Conservation (phyloP, 2,797 vertebrate genomes). For the Toxotes lorentzi region DNA sequence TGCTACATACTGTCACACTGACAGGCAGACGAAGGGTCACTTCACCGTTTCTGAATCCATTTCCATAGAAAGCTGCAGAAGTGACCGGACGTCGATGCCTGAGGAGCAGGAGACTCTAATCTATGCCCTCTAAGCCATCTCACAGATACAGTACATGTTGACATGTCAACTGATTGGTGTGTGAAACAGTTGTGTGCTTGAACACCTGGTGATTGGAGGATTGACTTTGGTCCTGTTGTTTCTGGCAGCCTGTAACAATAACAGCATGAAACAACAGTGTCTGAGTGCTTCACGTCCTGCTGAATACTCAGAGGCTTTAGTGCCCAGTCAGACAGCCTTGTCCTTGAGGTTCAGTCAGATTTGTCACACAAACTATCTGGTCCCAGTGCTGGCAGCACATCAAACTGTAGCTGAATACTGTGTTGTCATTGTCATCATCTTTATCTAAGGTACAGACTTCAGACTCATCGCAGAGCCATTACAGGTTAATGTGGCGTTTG, state of each 20-base stretch:
- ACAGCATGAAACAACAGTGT: slow-evolving; percentile 57
- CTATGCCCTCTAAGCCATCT: slow-evolving; percentile 48
- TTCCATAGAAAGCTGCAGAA: slow-evolving; percentile 39
- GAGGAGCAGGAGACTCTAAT: slow-evolving; percentile 37
- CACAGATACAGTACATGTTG: slow-evolving; percentile 65
- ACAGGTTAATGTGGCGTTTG: slow-evolving; percentile 40
- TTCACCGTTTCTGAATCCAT: slow-evolving; percentile 45
- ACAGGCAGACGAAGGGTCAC: slow-evolving; percentile 48
- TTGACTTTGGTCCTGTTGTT: slow-evolving; percentile 63
- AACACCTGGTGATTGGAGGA: slow-evolving; percentile 59
- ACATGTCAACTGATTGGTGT: slow-evolving; percentile 57
- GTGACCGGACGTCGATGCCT: slow-evolving; percentile 49
- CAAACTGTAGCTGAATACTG: slow-evolving; percentile 24
- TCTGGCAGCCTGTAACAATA: slow-evolving; percentile 59
- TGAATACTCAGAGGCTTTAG: slow-evolving; percentile 2
- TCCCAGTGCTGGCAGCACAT: slow-evolving; percentile 41
- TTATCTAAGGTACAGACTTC: slow-evolving; percentile 32
- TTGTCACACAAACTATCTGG: slow-evolving; percentile 42
- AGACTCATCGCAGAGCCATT: slow-evolving; percentile 22
- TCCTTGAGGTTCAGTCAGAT: slow-evolving; percentile 32
- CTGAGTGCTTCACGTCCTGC: slow-evolving; percentile 32
- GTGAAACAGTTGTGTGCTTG: slow-evolving; percentile 77
- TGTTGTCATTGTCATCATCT: slow-evolving; percentile 22
- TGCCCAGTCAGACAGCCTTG: slow-evolving; percentile 16
- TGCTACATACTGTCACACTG: slow-evolving; percentile 81